These are phyloP conservation scores for Lepus americanus DNA, from an alignment of 2,113 vertebrate species.

Conservation along the genomic window DNA sequence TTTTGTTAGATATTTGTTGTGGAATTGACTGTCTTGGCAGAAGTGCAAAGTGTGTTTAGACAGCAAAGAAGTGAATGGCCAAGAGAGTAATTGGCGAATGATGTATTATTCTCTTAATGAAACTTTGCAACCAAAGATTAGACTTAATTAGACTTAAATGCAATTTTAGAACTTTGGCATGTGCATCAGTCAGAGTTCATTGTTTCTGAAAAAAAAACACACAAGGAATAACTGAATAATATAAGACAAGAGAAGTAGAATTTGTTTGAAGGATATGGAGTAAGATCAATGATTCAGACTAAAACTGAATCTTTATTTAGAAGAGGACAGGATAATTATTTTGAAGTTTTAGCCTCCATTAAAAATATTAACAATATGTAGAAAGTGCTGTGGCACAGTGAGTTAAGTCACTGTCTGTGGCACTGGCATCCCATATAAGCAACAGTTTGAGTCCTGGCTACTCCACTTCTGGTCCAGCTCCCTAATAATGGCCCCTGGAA, in stretches of 20 bases:
- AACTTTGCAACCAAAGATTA: background rate
- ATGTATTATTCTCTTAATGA: background rate
- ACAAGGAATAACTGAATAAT: background rate
- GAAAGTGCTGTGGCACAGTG: too few species aligned
- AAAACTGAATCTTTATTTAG: background rate
- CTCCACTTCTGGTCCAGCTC: too few species aligned
- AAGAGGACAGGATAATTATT: background rate
- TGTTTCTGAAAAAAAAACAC: background rate
- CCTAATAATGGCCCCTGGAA: too few species aligned
- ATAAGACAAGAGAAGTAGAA: background rate
- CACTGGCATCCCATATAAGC: too few species aligned
- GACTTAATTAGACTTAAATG: background rate
- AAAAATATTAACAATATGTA: background rate
- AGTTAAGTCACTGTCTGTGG: too few species aligned
- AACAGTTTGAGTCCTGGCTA: too few species aligned
- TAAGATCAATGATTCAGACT: background rate
- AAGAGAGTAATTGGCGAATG: too few species aligned
- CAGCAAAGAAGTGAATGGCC: background rate
- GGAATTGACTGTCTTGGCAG: background rate
- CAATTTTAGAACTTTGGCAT: background rate
- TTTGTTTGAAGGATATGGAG: background rate
- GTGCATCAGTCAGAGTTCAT: background rate
- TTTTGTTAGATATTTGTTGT: background rate
- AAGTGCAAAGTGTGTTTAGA: background rate
- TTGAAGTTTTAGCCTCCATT: background rate